Evolutionary conservation across 1,140 invertebrate genomes (phyloP).

Genomic region (Drosophila subobscura): DNA sequence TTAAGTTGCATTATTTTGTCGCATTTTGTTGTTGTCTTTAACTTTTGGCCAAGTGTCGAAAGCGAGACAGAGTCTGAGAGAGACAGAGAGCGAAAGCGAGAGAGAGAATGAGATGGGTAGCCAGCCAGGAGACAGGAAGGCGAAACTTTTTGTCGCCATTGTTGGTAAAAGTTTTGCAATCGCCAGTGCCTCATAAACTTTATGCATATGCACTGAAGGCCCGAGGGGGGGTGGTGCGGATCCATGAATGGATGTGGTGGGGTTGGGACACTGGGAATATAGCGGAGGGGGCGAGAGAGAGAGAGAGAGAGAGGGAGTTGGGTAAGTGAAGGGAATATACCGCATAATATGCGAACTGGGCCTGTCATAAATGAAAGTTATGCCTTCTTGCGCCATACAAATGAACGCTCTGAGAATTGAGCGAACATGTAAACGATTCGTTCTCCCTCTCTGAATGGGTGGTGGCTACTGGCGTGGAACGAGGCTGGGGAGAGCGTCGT

Average conservation of each 20-base stretch:
- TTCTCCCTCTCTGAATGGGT: conserved; percentile 9
- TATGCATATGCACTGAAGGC: conserved; percentile 65
- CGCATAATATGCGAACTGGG: conserved; percentile 76
- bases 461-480: conserved; percentile 4
- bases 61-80: not conserved
- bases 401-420: conserved; percentile 70
- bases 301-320: conserved; percentile 2
- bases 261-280: no score
- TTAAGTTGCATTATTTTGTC: conserved; percentile 2
- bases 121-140: conserved; percentile 40
- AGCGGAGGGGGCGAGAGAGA: conserved; percentile 6
- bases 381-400: conserved; percentile 59
- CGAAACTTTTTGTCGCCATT: conserved; percentile 77
- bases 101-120: not conserved
- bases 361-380: conserved; percentile 75
- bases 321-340: conserved; percentile 46
- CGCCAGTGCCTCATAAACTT: conserved; percentile 74
- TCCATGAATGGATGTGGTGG: no score
- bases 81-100: not conserved
- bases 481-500: not conserved
- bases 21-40: conserved; percentile 38
- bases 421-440: conserved; percentile 41
- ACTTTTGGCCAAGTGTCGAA: conserved; percentile 17
- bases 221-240: not conserved
- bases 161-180: conserved; percentile 76